Conservation (phyloP, 1,140 invertebrate species). For the Drosophila sproati region DNA sequence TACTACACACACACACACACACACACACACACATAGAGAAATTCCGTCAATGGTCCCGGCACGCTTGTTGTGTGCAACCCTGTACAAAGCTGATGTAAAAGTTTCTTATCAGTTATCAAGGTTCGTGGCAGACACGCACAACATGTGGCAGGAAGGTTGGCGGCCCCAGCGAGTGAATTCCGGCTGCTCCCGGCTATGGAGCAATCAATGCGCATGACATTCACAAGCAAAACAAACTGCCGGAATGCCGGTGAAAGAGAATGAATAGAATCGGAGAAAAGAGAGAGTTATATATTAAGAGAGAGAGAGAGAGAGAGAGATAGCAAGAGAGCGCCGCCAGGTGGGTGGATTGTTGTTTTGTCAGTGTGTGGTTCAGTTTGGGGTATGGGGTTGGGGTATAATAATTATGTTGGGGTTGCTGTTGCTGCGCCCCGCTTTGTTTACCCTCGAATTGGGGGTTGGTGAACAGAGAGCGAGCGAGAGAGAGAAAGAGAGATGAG, state of each 20-base stretch:
- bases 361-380: background rate
- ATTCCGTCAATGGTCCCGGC: slow-evolving; percentile 71
- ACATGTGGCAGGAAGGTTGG: slow-evolving; percentile 80
- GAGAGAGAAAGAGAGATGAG: background rate
- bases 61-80: slow-evolving; percentile 59
- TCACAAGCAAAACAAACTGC: slow-evolving; percentile 66
- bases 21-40: slow-evolving; percentile 21
- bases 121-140: slow-evolving; percentile 70
- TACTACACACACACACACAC: slow-evolving; percentile 29
- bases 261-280: slow-evolving; percentile 1
- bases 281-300: background rate
- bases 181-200: slow-evolving; percentile 45
- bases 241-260: slow-evolving; percentile 68
- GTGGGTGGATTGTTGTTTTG: slow-evolving; percentile 48
- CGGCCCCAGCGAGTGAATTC: slow-evolving; percentile 27
- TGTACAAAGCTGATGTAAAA: slow-evolving; percentile 57
- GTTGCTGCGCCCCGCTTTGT: slow-evolving; percentile 33
- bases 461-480: background rate
- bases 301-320: slow-evolving; percentile 9
- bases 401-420: slow-evolving; percentile 70
- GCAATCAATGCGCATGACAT: slow-evolving; percentile 37
- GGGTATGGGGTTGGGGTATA: background rate
- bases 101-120: slow-evolving; percentile 81
- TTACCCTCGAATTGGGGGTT: slow-evolving; percentile 38
- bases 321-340: slow-evolving; percentile 4